These are phyloP conservation scores for Fundulus diaphanus DNA, from an alignment of 2,797 vertebrate genomes.

Conservation along the genomic window DNA sequence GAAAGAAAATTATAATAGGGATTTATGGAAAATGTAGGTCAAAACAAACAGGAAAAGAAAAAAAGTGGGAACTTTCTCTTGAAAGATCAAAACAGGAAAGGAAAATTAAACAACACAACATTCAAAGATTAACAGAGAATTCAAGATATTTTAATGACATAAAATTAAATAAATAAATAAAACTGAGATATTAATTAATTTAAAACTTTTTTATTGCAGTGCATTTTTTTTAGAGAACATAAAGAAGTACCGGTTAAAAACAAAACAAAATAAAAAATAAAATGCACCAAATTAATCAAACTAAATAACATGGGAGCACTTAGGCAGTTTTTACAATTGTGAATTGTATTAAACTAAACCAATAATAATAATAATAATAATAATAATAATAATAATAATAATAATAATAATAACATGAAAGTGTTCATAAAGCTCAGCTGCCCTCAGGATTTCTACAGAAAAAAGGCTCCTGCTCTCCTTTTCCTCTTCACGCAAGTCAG, in stretches of 20 bases:
- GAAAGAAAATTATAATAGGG: background rate
- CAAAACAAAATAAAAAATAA: background rate
- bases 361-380: background rate
- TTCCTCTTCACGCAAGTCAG: slow-evolving; percentile 57
- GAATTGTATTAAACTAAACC: background rate
- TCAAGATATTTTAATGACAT: background rate
- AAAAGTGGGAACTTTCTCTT: background rate
- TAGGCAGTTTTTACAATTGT: background rate
- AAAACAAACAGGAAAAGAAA: background rate
- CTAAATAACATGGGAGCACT: background rate
- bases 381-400: slow-evolving; percentile 6
- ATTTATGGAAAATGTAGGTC: no score
- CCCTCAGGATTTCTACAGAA: slow-evolving; percentile 50
- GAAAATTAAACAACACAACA: no score
- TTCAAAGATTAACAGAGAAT: background rate
- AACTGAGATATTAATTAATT: background rate
- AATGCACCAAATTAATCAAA: background rate
- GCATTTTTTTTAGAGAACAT: background rate
- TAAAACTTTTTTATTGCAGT: background rate
- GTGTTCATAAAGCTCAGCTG: slow-evolving; percentile 31
- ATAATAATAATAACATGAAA: background rate
- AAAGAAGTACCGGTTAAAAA: background rate
- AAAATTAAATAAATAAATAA: background rate
- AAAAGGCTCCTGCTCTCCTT: slow-evolving; percentile 24
- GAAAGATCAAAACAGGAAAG: background rate